Evolutionary conservation across 2,888 invertebrate genomes (phyloP).

Genomic region (Volucella inanis): DNA sequence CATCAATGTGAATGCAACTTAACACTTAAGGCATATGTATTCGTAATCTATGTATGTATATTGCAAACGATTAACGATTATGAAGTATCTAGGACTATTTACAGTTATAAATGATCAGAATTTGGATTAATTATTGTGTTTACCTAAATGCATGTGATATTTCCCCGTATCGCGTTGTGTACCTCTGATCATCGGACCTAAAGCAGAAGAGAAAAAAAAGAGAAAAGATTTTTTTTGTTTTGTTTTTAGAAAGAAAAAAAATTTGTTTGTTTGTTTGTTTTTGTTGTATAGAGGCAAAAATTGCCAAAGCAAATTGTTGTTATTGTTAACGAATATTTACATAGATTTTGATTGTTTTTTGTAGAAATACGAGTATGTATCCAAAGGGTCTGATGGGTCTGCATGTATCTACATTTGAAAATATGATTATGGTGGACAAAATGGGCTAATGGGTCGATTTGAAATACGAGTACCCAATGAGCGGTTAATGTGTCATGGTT

Average conservation of each 20-base stretch:
- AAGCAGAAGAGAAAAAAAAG: conserved; percentile 77
- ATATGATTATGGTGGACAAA: conserved; percentile 7
- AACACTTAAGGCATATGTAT: too few relatives aligned
- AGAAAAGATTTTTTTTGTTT: conserved; percentile 64
- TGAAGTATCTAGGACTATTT: conserved; percentile 8
- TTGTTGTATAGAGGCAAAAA: conserved; percentile 55
- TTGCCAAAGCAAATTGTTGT: conserved; percentile 59
- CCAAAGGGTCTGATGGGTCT: not conserved
- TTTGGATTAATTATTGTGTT: conserved; percentile 59
- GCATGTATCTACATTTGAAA: conserved; percentile 21
- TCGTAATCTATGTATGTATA: not conserved
- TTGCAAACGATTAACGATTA: not conserved
- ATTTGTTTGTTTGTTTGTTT: conserved; percentile 4
- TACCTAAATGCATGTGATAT: conserved; percentile 83
- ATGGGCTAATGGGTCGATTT: conserved; percentile 18
- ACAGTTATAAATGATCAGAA: conserved; percentile 43
- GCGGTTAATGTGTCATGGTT: conserved; percentile 50
- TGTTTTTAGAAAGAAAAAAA: conserved; percentile 32
- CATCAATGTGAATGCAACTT: too few relatives aligned
- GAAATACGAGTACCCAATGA: conserved; percentile 33
- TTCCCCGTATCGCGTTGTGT: conserved; percentile 82
- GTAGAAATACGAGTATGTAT: conserved; percentile 24
- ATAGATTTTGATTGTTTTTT: conserved; percentile 3
- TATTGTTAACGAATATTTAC: conserved; percentile 7
- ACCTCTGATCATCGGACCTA: conserved; percentile 82